A percentile compares a stretch with the other conserved stretches of the same genome.
Evolutionary conservation across 2,113 vertebrate genomes (phyloP).

Genomic region (Lynx canadensis): DNA sequence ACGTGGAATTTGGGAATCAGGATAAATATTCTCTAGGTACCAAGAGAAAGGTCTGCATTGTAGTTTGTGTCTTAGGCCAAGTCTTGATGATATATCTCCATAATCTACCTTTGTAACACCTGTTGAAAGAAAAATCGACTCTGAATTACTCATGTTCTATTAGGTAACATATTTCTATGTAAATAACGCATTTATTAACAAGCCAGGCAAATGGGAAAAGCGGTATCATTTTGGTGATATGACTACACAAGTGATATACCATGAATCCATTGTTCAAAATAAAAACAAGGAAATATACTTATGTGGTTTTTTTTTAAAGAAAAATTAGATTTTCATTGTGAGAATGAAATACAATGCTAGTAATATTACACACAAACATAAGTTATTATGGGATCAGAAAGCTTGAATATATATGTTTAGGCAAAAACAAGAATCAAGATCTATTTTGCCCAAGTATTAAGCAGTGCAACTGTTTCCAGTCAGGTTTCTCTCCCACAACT

Average conservation of each 20-base stretch:
- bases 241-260: not conserved
- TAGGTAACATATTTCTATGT: not conserved
- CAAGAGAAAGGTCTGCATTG: constrained; percentile 99
- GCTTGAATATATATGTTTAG: constrained; percentile 4
- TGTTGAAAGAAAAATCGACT: constrained; percentile 79
- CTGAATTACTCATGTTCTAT: constrained; percentile 39
- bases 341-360: constrained; percentile 39
- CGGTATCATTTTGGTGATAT: not conserved
- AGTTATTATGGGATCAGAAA: constrained; percentile 4
- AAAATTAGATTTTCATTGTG: constrained; percentile 22
- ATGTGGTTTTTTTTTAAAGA: constrained; percentile 43
- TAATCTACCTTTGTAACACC: constrained; percentile 99
- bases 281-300: constrained; percentile 3
- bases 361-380: not conserved
- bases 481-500: not conserved
- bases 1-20: constrained; percentile 98
- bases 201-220: not conserved
- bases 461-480: not conserved
- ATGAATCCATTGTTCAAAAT: not conserved
- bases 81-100: constrained; percentile 94
- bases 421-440: not conserved
- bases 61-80: constrained; percentile 94
- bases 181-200: constrained; percentile 4
- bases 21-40: constrained; percentile 99
- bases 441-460: constrained; percentile 20